Evolutionary conservation across 1,140 invertebrate genomes (phyloP).

Genomic region (Pseudomyrmex sp.): DNA sequence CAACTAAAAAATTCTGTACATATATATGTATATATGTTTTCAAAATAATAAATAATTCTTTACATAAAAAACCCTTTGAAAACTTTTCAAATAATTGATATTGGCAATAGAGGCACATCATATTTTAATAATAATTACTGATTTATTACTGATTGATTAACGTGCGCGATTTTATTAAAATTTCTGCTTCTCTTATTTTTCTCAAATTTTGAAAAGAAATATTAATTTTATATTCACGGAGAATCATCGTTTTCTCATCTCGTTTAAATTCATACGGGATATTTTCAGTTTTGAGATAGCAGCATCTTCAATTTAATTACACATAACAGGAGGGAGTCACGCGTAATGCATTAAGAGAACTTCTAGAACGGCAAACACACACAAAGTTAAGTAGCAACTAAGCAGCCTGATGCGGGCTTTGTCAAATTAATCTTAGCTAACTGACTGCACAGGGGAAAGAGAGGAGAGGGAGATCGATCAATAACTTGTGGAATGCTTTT

Average conservation of each 20-base stretch:
- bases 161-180: too few species aligned
- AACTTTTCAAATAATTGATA: too few species aligned
- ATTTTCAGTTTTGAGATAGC: constrained; percentile 42
- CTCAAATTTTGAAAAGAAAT: not conserved
- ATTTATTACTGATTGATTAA: too few species aligned
- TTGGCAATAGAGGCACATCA: not conserved
- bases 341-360: constrained; percentile 50
- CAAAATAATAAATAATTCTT: not conserved
- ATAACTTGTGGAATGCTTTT: constrained; percentile 60
- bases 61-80: not conserved
- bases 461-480: constrained; percentile 26
- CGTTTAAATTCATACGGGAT: constrained; percentile 30
- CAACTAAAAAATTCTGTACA: not conserved
- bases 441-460: constrained; percentile 19
- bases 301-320: constrained; percentile 55
- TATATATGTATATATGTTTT: not conserved
- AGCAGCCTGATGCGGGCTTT: constrained; percentile 40
- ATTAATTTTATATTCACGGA: too few species aligned
- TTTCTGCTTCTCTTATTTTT: too few species aligned
- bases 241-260: not conserved
- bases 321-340: constrained; percentile 34
- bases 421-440: constrained; percentile 64
- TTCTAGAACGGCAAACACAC: constrained; percentile 52
- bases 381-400: constrained; percentile 56
- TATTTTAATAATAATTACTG: not conserved